phyloP scores from a whole-genome alignment of 35 echinoderm and acorn worm genomes.

The Eucidaris tribuloides region DNA sequence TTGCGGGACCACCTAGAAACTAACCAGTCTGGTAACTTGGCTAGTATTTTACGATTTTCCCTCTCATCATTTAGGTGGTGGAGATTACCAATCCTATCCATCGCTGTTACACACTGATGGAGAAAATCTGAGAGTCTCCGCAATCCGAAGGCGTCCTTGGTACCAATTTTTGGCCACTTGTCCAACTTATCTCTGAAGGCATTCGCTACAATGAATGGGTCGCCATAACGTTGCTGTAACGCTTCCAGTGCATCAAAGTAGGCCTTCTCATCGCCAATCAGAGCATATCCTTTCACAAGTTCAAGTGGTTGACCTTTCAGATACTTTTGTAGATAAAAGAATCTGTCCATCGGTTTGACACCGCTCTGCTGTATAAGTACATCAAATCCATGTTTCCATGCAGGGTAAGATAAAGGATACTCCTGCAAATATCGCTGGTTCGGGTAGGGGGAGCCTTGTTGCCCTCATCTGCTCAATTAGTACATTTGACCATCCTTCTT shows the following conservation, averaged over 20 bases:
- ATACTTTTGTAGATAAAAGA: slow-evolving; percentile 2
- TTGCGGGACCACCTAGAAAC: slow-evolving; percentile 36
- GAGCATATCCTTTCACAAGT: slow-evolving; percentile 8
- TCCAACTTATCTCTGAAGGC: slow-evolving; percentile 63
- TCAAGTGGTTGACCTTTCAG: slow-evolving; percentile 11
- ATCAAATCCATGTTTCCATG: background rate
- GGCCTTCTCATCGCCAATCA: background rate
- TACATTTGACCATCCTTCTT: background rate
- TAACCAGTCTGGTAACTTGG: slow-evolving; percentile 65
- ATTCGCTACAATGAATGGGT: slow-evolving; percentile 47
- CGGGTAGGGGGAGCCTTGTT: background rate
- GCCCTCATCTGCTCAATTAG: background rate
- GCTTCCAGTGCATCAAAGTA: background rate
- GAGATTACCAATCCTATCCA: background rate
- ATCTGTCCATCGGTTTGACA: background rate
- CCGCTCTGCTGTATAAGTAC: background rate
- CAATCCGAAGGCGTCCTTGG: slow-evolving; percentile 42
- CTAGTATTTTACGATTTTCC: slow-evolving; percentile 60
- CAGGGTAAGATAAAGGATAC: background rate
- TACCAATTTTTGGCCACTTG: slow-evolving; percentile 42
- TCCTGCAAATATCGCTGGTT: background rate
- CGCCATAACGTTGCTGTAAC: slow-evolving; percentile 36
- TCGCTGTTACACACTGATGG: slow-evolving; percentile 38
- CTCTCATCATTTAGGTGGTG: slow-evolving; percentile 48
- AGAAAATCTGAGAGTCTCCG: slow-evolving; percentile 59